phyloP scores from a whole-genome alignment of 2,888 invertebrate genomes.

The Hydroisotoma schaefferi region DNA sequence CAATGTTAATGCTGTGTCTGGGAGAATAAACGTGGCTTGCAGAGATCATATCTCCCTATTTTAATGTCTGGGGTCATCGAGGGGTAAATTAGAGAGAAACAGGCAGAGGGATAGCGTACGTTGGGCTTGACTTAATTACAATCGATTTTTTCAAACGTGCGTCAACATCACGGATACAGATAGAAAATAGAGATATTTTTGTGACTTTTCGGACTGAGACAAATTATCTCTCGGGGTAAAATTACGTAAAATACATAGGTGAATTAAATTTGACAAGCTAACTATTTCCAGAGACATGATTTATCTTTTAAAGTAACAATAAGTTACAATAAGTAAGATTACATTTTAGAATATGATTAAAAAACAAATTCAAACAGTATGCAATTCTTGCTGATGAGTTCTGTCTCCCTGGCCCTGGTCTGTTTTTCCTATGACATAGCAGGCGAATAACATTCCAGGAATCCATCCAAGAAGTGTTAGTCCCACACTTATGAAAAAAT shows the following conservation, averaged over 20 bases:
- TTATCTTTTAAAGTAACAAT: too few species aligned
- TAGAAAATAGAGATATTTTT: conserved; percentile 2
- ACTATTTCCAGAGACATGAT: too few species aligned
- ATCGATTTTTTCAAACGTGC: conserved; percentile 1
- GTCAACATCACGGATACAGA: background rate
- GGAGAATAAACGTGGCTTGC: too few species aligned
- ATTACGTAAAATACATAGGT: too few species aligned
- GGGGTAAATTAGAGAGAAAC: conserved; percentile 5
- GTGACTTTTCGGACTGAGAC: background rate
- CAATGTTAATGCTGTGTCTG: too few species aligned
- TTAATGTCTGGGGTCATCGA: background rate
- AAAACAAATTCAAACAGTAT: too few species aligned
- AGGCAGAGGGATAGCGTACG: background rate
- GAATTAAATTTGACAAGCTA: too few species aligned
- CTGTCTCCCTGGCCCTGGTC: background rate
- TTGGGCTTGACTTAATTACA: background rate
- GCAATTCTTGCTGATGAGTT: too few species aligned
- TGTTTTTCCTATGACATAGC: conserved; percentile 8
- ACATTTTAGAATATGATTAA: too few species aligned
- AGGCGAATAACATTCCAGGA: conserved; percentile 2
- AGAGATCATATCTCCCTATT: too few species aligned
- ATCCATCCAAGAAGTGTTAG: conserved; percentile 5
- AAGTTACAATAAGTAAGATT: too few species aligned
- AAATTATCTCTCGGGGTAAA: too few species aligned
- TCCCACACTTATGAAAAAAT: background rate